Base-by-base conservation (phyloP, 2,888 invertebrate genomes). In the Cynaeus angustus region DNA sequence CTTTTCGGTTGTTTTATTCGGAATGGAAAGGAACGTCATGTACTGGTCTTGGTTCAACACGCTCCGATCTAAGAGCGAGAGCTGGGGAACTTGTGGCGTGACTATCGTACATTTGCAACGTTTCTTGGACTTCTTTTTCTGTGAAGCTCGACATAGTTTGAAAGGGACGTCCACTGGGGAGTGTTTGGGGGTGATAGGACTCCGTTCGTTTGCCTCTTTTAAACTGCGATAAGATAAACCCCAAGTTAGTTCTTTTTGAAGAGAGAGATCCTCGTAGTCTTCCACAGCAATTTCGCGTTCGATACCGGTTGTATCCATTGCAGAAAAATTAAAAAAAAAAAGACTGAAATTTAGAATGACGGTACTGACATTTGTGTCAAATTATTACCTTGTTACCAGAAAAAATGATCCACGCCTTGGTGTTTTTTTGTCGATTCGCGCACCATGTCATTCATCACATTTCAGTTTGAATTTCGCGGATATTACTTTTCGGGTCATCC, bases 21-120 rank as follows among this genome's bases (percentile, higher is more conserved):
- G 81, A 12, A 71, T 75, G 0, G 81, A 68, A n/a, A 81, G 50
- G 28, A 74, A 75, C 10, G 76, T 70, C 77, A 80, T 80, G 66
- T 81, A 81, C 52, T 80, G 71, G 9, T 61, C 73, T 70, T 80
- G 80, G 0, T 76, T 70, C 70, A 80, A 68, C 3, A 79, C 70
- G 37, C 75, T 77, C 6, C 72, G 43, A 28, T 72, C 72, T 12
- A 66, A 13, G 14, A 59, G 43, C 7, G 58, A 50, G 7, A 66
- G 16, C 9, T 50, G 52, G 12, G 66, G 46, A n/a, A 16, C 14
- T 26, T 12, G 26, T 10, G 16, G 45, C 1, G 37, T 5, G 1
- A 8, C 37, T 9, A 12, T 12, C 1, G 6, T 2, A 30, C 21
- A 52, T 46, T 66, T 33, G 45, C 13, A 68, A 12, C 48, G 56